These are phyloP conservation scores for Semnornis frantzii DNA, from an alignment of 2,113 vertebrate species.

Conservation along the genomic window DNA sequence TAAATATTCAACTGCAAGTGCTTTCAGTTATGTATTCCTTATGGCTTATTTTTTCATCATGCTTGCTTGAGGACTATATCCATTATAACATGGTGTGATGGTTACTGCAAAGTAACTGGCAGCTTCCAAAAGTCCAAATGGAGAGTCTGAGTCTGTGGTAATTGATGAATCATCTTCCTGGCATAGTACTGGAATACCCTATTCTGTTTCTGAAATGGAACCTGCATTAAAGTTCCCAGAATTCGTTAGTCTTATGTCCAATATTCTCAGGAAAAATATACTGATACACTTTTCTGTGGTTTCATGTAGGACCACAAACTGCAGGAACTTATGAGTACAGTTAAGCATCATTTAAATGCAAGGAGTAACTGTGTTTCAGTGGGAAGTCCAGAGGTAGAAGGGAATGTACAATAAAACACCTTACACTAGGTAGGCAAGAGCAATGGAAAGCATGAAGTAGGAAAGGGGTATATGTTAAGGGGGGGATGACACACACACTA, in stretches of 20 bases:
- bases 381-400: constrained; percentile 34
- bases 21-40: not conserved
- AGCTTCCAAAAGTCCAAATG: not conserved
- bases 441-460: constrained; percentile 57
- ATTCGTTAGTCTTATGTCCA: not conserved
- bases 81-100: not conserved
- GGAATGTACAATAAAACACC: constrained; percentile 2
- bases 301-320: not conserved
- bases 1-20: not conserved
- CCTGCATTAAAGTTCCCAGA: not conserved
- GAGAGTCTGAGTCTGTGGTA: not conserved
- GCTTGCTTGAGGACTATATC: not conserved
- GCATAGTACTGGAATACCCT: constrained; percentile 24
- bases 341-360: not conserved
- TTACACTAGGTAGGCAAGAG: not conserved
- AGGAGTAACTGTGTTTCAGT: constrained; percentile 25
- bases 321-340: not conserved
- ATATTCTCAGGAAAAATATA: not conserved
- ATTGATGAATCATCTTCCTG: constrained; percentile 47
- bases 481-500: not conserved
- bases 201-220: not conserved
- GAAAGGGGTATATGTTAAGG: constrained; percentile 39
- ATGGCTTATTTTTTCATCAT: not conserved
- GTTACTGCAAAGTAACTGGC: not conserved
- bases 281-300: not conserved